These are phyloP conservation scores for Pseudomyrmex flavicornis DNA, from an alignment of 1,140 invertebrate species.

Conservation along the genomic window DNA sequence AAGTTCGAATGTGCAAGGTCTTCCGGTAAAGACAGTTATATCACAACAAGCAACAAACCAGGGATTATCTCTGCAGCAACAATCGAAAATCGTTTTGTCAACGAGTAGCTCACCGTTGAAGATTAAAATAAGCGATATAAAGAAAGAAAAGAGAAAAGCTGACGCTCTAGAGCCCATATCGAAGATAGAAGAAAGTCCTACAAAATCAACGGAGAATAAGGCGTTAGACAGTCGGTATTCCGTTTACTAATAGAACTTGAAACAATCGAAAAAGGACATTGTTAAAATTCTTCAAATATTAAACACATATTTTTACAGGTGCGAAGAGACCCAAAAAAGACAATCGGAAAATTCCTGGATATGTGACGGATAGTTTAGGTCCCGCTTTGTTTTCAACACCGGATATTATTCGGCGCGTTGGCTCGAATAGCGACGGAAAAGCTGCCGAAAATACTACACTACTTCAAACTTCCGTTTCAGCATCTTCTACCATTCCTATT, in stretches of 20 bases:
- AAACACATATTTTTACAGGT: slow-evolving; percentile 58
- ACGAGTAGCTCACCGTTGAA: slow-evolving; percentile 61
- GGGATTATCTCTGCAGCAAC: slow-evolving; percentile 52
- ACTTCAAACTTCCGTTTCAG: slow-evolving; percentile 25
- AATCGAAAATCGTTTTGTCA: slow-evolving; percentile 45
- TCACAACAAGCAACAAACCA: slow-evolving; percentile 40
- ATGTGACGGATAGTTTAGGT: slow-evolving; percentile 86
- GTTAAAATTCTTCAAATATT: neutral
- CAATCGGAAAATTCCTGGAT: slow-evolving; percentile 88
- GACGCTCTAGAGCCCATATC: slow-evolving; percentile 67
- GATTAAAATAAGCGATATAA: slow-evolving; percentile 76
- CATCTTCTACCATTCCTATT: neutral
- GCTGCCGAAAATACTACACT: slow-evolving; percentile 77
- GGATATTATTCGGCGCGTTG: slow-evolving; percentile 90
- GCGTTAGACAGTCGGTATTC: slow-evolving; percentile 70
- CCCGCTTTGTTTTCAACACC: slow-evolving; percentile 91
- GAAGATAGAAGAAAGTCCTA: slow-evolving; percentile 69
- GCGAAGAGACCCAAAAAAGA: slow-evolving; percentile 88
- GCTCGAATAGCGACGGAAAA: slow-evolving; percentile 81
- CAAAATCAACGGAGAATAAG: slow-evolving; percentile 75
- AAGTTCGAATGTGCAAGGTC: slow-evolving; percentile 18
- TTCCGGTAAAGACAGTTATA: slow-evolving; percentile 53
- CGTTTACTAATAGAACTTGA: neutral
- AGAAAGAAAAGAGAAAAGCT: slow-evolving; percentile 81
- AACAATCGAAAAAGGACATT: neutral